These are phyloP conservation scores for Thamnophis elegans DNA, from an alignment of 2,797 vertebrate species.

Conservation along the genomic window DNA sequence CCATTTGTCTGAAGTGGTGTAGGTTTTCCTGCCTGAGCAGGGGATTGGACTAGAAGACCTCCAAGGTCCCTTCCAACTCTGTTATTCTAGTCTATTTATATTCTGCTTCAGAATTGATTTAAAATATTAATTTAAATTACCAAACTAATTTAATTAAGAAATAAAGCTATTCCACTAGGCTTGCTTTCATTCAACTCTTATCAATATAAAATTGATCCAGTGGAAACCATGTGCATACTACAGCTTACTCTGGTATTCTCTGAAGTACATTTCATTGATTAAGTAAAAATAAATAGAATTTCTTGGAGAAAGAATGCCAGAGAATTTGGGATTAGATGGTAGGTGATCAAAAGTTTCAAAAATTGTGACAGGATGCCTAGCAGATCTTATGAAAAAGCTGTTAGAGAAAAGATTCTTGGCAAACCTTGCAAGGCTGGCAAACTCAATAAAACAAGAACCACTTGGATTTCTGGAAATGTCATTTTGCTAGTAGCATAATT, in stretches of 20 bases:
- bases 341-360: background rate
- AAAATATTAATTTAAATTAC: too few species aligned
- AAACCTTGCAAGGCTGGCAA: background rate
- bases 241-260: background rate
- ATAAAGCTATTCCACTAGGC: background rate
- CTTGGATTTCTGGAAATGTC: background rate
- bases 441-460: background rate
- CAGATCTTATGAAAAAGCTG: background rate
- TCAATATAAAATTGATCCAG: background rate
- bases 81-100: background rate
- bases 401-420: background rate
- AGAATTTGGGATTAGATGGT: background rate
- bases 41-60: too few species aligned
- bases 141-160: background rate
- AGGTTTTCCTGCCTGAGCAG: too few species aligned
- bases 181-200: background rate
- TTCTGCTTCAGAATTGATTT: background rate
- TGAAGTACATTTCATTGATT: background rate
- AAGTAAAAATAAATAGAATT: background rate
- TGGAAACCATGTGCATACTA: background rate
- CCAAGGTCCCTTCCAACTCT: too few species aligned
- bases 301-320: background rate
- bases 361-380: background rate
- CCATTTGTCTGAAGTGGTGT: too few species aligned
- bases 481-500: background rate